Evolutionary conservation across 2,113 vertebrate species (phyloP), one percentile per base, ranked within the genome.

Genomic region (Cyanoliseus patagonus): DNA sequence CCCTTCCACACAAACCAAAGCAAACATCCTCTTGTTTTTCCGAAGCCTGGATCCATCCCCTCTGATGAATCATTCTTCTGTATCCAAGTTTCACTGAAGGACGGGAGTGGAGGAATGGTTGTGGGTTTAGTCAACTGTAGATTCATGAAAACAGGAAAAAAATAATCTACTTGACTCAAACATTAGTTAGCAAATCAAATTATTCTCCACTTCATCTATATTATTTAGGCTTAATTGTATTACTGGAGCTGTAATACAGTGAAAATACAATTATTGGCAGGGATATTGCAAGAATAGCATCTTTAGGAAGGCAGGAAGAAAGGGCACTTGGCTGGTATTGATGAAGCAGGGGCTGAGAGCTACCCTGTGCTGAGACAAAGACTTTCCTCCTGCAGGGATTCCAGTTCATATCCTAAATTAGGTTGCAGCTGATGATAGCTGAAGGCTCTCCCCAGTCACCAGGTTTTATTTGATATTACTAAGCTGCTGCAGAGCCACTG

Each of bases 151-250:
- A 86, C 6, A 6, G 19, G 28, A 12, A 20, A 0, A 6, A 47
- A 59, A 83, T 59, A 63, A 35, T 3, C 4, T 17, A 7, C 81
- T 93, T 42, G 81, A 44, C 53, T 89, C 66, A 85, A 89, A 74
- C 70, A 69, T 94, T 87, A 73, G 73, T 63, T 89, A 91, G 83
- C 59, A 92, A 97, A 96, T 94, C 74, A 62, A 93, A 96, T 97
- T 96, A 94, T 46, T 92, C 70, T 47, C 74, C 74, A 67, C 67
- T 96, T 92, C 66, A 69, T 83, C 94, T 84, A 39, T 82, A 96
- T 96, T 95, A 97, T 96, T 96, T 94, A 91, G 74, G 46, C 59
- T 73, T 96, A 96, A 96, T 95, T 91, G 51, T 63, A 31, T 96
- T 96, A 93, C 52, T 28, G n/a, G 53, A 67, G 74, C 81, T 82